Percentiles rank a stretch among this genome's conserved stretches.
phyloP scores from a whole-genome alignment of 2,797 vertebrate genomes.

The Trichosurus vulpecula region DNA sequence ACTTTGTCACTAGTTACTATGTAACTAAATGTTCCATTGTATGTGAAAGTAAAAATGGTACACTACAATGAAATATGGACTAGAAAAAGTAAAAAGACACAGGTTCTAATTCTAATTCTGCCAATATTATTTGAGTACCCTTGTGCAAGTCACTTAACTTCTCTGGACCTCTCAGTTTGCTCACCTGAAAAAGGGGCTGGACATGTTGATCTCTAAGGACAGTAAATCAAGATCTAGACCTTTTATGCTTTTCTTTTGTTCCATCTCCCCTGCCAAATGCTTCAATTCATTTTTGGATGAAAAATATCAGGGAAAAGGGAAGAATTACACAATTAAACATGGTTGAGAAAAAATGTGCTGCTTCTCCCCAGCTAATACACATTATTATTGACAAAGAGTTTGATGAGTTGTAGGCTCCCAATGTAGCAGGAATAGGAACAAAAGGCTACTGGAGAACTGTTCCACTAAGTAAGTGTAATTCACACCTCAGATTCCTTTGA shows the following conservation, averaged over 20 bases:
- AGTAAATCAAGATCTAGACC: background rate
- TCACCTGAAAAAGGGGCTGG: background rate
- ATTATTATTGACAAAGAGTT: background rate
- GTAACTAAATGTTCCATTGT: conserved; percentile 8
- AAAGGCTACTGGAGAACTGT: background rate
- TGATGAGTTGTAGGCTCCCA: conserved; percentile 26
- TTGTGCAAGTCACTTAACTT: background rate
- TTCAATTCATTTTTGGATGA: background rate
- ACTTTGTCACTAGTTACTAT: conserved; percentile 7
- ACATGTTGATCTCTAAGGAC: background rate
- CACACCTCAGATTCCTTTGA: conserved; percentile 23
- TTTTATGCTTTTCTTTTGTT: background rate
- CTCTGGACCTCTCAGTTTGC: background rate
- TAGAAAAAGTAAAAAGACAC: background rate
- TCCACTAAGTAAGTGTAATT: background rate
- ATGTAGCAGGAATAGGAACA: background rate
- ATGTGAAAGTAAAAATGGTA: conserved; percentile 37
- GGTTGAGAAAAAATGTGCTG: conserved; percentile 30
- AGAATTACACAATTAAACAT: conserved; percentile 35
- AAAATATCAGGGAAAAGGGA: conserved; percentile 20
- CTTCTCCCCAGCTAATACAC: background rate
- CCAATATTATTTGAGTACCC: background rate
- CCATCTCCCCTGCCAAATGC: background rate
- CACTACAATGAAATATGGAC: no score
- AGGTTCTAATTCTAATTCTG: background rate